Percentiles rank a stretch among this genome's conserved stretches.
phyloP scores from a whole-genome alignment of 2,113 vertebrate genomes.

The Psilopsiagon aymara region DNA sequence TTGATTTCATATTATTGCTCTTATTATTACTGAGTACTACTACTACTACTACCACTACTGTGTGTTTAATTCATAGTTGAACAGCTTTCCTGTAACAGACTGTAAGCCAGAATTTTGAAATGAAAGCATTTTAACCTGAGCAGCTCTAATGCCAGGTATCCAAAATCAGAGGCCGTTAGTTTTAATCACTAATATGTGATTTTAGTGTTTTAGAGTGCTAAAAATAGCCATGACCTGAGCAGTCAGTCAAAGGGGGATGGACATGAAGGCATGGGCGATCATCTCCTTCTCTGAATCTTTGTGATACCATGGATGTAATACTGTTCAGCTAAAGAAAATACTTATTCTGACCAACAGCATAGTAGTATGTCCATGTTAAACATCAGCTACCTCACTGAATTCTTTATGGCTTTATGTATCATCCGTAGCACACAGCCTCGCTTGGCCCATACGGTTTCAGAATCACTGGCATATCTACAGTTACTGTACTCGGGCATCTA shows the following conservation, averaged over 20 bases:
- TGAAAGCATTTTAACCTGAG: neutral
- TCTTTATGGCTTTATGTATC: neutral
- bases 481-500: neutral
- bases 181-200: neutral
- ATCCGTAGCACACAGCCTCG: neutral
- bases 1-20: neutral
- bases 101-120: neutral
- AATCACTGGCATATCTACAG: neutral
- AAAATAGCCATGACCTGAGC: neutral
- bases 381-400: neutral
- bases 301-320: neutral
- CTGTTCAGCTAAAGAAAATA: neutral
- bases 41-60: neutral
- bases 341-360: neutral
- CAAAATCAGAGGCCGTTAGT: neutral
- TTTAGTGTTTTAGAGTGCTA: neutral
- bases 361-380: neutral
- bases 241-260: neutral
- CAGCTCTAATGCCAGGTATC: neutral
- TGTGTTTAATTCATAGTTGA: neutral
- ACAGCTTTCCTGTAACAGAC: neutral
- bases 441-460: neutral
- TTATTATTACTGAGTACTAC: neutral
- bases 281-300: neutral
- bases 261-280: neutral